Conservation (phyloP, 1,140 invertebrate species). For the Globodera rostochiensis region DNA sequence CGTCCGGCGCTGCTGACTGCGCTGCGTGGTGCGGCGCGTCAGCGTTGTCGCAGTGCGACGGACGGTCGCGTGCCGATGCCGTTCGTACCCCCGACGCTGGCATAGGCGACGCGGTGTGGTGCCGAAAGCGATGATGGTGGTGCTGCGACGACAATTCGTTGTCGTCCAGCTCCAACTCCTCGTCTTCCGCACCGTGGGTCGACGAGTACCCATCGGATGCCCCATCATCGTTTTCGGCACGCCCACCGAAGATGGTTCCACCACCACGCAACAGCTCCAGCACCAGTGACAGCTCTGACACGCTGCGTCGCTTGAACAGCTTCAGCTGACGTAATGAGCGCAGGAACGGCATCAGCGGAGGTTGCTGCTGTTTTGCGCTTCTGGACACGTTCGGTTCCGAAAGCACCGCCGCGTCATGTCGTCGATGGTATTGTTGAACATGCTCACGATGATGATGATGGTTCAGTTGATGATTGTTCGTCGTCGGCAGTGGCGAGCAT, state of each 20-base stretch:
- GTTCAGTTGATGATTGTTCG: neutral
- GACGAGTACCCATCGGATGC: neutral
- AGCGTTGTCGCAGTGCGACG: neutral
- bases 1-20: slow-evolving; percentile 4
- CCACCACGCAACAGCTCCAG: slow-evolving; percentile 25
- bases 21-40: slow-evolving; percentile 1
- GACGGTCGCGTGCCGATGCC: slow-evolving; percentile 1
- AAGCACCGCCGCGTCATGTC: neutral
- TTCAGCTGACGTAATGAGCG: slow-evolving; percentile 19
- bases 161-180: neutral
- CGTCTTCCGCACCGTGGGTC: slow-evolving; percentile 1
- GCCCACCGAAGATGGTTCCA: neutral
- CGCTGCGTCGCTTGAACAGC: slow-evolving; percentile 24
- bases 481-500: neutral
- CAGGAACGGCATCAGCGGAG: neutral
- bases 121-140: neutral
- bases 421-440: slow-evolving; percentile 2
- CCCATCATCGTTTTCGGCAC: neutral
- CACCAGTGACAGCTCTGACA: slow-evolving; percentile 35
- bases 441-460: neutral
- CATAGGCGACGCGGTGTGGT: neutral
- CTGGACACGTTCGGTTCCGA: neutral
- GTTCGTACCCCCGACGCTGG: neutral
- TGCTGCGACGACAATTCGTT: neutral
- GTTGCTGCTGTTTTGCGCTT: neutral